These are phyloP conservation scores for Lomographa bimaculata DNA, from an alignment of 2,888 invertebrate species.

Conservation along the genomic window DNA sequence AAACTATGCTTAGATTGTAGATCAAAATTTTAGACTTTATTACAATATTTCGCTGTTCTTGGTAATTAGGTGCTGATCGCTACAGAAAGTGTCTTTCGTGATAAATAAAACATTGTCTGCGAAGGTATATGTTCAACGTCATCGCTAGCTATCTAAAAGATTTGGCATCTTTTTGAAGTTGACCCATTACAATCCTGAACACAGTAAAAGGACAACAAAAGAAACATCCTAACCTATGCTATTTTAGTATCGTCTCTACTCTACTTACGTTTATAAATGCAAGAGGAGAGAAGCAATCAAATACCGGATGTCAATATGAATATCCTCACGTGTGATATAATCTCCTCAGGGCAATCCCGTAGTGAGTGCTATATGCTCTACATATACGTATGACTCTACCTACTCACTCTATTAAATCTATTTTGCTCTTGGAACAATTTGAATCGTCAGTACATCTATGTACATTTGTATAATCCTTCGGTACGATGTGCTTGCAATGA, in stretches of 20 bases:
- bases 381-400: background rate
- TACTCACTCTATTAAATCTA: no score
- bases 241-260: no score
- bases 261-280: no score
- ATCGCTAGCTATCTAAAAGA: no score
- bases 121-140: no score
- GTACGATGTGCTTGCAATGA: conserved; percentile 1
- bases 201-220: no score
- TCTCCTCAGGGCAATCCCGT: conserved; percentile 24
- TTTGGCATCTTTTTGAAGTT: no score
- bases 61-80: background rate
- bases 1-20: no score
- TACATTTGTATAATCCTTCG: background rate
- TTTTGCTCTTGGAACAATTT: background rate
- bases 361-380: conserved; percentile 14
- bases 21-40: conserved; percentile 7
- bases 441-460: background rate
- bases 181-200: no score
- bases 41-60: conserved; percentile 11
- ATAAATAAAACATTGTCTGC: no score
- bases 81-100: no score
- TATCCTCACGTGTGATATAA: conserved; percentile 33
- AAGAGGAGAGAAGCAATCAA: conserved; percentile 29
- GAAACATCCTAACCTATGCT: no score
- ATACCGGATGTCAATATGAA: conserved; percentile 31